Evolutionary conservation across 2,888 invertebrate species (phyloP).

Genomic region (Colletes collaris): DNA sequence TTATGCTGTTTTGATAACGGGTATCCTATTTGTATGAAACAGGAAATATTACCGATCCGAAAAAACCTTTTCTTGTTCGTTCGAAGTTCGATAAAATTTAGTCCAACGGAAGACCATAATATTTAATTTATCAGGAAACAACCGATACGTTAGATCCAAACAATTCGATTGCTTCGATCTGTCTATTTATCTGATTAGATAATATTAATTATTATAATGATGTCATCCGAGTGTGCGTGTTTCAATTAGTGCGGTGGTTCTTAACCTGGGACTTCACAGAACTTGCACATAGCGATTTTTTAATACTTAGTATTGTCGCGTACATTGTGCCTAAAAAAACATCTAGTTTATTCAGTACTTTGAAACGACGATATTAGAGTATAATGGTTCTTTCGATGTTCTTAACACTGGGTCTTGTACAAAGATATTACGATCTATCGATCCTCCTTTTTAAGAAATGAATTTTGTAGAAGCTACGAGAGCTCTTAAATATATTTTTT

Average conservation of each 20-base stretch:
- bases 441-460: too few relatives aligned
- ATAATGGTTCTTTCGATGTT: too few relatives aligned
- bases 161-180: conserved; percentile 14
- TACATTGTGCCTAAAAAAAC: too few relatives aligned
- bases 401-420: too few relatives aligned
- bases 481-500: too few relatives aligned
- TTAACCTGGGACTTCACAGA: too few relatives aligned
- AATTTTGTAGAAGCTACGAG: too few relatives aligned
- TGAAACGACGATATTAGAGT: too few relatives aligned
- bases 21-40: neutral
- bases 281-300: too few relatives aligned
- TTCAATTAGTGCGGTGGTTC: conserved; percentile 3
- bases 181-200: conserved; percentile 38
- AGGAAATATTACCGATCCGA: neutral
- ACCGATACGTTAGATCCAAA: conserved; percentile 2
- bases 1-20: conserved; percentile 1
- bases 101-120: conserved; percentile 18
- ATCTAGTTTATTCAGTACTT: too few relatives aligned
- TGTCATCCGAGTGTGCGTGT: conserved; percentile 13
- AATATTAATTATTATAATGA: conserved; percentile 15
- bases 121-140: conserved; percentile 16
- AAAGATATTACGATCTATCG: too few relatives aligned
- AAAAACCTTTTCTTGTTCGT: neutral
- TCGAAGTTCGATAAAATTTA: conserved; percentile 1
- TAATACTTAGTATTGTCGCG: too few relatives aligned